phyloP scores from a whole-genome alignment of 2,888 invertebrate genomes.

The Corbicula japonica region DNA sequence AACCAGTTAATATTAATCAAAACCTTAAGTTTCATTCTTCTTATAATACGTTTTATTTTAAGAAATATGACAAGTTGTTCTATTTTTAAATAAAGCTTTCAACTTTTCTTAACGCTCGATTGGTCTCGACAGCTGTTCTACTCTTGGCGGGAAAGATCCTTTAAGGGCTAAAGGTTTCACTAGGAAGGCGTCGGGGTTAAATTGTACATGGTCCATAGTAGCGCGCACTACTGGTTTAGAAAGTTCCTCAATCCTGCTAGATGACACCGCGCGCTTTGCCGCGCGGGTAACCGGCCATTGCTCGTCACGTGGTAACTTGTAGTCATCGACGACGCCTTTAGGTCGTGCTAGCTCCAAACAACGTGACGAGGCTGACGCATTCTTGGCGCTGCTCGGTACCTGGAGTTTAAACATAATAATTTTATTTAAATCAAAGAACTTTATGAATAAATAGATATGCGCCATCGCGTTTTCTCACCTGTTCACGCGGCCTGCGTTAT shows the following conservation, averaged over 20 bases:
- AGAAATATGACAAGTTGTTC: too few relatives aligned
- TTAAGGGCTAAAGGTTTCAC: slow-evolving; percentile 82
- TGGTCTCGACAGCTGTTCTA: slow-evolving; percentile 80
- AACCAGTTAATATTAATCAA: too few relatives aligned
- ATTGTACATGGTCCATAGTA: slow-evolving; percentile 85
- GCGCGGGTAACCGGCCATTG: slow-evolving; percentile 78
- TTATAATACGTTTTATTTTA: too few relatives aligned
- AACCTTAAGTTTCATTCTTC: too few relatives aligned
- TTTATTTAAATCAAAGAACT: background rate
- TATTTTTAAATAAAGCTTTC: slow-evolving; percentile 18
- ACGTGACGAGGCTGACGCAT: slow-evolving; percentile 77
- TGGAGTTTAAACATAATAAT: slow-evolving; percentile 48
- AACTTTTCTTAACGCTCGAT: slow-evolving; percentile 72
- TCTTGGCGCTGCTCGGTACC: slow-evolving; percentile 77
- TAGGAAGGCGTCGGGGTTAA: slow-evolving; percentile 83
- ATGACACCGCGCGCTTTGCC: slow-evolving; percentile 75
- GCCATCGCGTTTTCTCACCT: too few relatives aligned
- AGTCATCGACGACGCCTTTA: slow-evolving; percentile 78
- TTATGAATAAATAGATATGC: too few relatives aligned
- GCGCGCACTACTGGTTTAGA: slow-evolving; percentile 79
- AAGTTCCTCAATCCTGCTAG: slow-evolving; percentile 74
- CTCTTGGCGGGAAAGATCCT: slow-evolving; percentile 74
- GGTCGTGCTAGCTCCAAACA: slow-evolving; percentile 80
- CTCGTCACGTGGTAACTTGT: slow-evolving; percentile 76
- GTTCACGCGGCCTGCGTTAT: too few relatives aligned